These are phyloP conservation scores for Xyrichtys novacula DNA, from an alignment of 2,797 vertebrate species.

Conservation along the genomic window DNA sequence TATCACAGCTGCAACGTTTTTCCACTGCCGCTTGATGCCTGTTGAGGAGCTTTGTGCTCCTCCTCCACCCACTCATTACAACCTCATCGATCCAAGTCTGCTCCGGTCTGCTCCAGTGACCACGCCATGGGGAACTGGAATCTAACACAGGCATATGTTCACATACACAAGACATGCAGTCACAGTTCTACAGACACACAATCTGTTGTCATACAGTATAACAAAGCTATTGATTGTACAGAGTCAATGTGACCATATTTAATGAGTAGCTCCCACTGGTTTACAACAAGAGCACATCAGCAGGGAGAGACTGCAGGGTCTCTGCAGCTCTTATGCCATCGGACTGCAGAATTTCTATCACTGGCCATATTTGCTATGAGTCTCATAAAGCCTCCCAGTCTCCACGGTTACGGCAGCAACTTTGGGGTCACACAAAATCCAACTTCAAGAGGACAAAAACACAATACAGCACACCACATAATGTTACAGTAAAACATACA, in stretches of 20 bases:
- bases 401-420: too few relatives aligned
- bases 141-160: not conserved
- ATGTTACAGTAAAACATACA: too few relatives aligned
- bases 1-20: conserved; percentile 35
- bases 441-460: too few relatives aligned
- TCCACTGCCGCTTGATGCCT: conserved; percentile 15
- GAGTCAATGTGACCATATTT: conserved; percentile 1
- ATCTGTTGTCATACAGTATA: conserved; percentile 2
- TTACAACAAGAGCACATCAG: not conserved
- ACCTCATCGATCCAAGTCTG: conserved; percentile 27
- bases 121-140: not conserved
- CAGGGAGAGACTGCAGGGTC: not conserved
- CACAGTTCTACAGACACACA: conserved; percentile 3
- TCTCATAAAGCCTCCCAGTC: not conserved
- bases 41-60: conserved; percentile 7
- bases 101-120: conserved; percentile 4
- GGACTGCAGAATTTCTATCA: conserved; percentile 10
- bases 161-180: not conserved
- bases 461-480: too few relatives aligned
- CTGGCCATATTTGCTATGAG: not conserved
- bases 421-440: too few relatives aligned
- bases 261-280: conserved; percentile 13
- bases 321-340: not conserved
- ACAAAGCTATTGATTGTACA: conserved; percentile 23
- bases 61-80: conserved; percentile 37